Evolutionary conservation across 2,888 invertebrate species (phyloP).

Genomic region (Liopterus haemorrhoidalis): DNA sequence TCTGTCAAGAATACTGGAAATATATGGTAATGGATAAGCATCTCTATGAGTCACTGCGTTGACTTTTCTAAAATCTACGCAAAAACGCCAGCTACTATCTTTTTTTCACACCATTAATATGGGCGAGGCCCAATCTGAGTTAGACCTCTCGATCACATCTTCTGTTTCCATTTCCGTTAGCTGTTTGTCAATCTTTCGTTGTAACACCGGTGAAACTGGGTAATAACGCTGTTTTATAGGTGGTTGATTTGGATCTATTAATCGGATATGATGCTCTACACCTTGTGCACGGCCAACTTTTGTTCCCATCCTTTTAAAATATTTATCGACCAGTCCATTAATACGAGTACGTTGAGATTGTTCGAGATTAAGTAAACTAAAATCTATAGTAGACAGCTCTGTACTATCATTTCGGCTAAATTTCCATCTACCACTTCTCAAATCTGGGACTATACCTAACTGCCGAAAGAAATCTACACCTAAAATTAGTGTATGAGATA

Average conservation of each 20-base stretch:
- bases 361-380: background rate
- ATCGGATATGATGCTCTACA: conserved; percentile 19
- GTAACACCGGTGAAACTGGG: conserved; percentile 24
- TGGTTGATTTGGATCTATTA: background rate
- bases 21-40: conserved; percentile 36
- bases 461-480: conserved; percentile 14
- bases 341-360: background rate
- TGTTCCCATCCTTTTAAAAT: background rate
- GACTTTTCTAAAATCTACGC: conserved; percentile 36
- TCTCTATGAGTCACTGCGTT: conserved; percentile 36
- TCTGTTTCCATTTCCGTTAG: conserved; percentile 28
- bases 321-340: background rate
- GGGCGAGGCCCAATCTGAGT: conserved; percentile 33
- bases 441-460: conserved; percentile 8
- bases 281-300: conserved; percentile 13
- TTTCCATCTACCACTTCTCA: background rate
- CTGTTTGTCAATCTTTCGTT: conserved; percentile 20
- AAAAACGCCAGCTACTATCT: conserved; percentile 33
- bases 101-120: conserved; percentile 34
- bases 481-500: conserved; percentile 1
- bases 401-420: background rate
- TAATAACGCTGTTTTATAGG: conserved; percentile 25
- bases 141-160: conserved; percentile 32
- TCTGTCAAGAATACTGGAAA: conserved; percentile 34
- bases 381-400: background rate